Percentiles rank a stretch among this genome's conserved stretches.
phyloP scores from a whole-genome alignment of 2,113 vertebrate genomes.

The Pimephales promelas region DNA sequence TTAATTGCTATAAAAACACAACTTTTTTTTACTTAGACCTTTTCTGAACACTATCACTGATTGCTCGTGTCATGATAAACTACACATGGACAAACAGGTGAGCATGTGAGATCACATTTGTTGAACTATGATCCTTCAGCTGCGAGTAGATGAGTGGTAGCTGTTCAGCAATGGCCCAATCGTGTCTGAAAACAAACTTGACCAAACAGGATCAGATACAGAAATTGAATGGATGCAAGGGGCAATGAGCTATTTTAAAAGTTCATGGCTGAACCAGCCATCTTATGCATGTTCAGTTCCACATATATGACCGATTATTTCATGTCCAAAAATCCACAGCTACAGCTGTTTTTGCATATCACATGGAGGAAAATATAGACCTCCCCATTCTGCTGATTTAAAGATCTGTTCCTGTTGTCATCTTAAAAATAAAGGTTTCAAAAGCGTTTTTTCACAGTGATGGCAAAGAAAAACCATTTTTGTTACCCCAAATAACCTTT shows the following conservation, averaged over 20 bases:
- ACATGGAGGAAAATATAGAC: neutral
- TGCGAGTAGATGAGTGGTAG: neutral
- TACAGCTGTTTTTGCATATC: neutral
- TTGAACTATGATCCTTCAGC: slow-evolving; percentile 20
- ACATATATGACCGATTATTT: neutral
- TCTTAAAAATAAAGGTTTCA: neutral
- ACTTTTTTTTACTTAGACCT: neutral
- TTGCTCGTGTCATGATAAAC: neutral
- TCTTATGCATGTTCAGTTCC: too few relatives aligned
- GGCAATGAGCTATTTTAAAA: slow-evolving; percentile 62
- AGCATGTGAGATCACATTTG: neutral
- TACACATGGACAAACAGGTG: neutral
- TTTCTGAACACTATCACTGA: neutral
- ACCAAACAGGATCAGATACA: slow-evolving; percentile 65
- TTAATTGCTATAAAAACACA: too few relatives aligned
- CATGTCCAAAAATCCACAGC: neutral
- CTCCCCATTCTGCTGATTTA: neutral
- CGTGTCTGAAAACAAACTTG: slow-evolving; percentile 54
- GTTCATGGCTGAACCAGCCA: slow-evolving; percentile 66
- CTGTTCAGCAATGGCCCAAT: neutral
- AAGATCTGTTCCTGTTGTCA: neutral
- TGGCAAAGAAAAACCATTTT: too few relatives aligned
- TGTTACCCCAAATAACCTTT: too few relatives aligned
- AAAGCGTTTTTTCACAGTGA: too few relatives aligned
- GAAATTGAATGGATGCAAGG: slow-evolving; percentile 22